Evolutionary conservation across 2,113 vertebrate species (phyloP), one percentile per base, ranked within the genome.

Genomic region (Collichthys lucidus): DNA sequence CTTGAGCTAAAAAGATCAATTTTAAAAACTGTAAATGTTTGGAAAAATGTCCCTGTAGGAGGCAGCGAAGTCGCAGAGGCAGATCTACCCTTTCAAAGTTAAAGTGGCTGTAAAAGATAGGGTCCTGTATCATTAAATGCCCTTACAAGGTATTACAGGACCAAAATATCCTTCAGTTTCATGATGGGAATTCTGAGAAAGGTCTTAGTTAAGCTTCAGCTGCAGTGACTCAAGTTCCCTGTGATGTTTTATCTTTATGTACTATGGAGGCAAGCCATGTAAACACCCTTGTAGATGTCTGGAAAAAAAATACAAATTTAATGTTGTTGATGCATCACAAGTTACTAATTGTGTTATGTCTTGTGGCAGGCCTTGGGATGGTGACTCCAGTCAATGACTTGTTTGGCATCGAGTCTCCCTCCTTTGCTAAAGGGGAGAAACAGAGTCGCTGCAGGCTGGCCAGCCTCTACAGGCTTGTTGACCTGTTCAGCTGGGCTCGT

Each of bases 401-500:
- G 83, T 96, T 95, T 66, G 96, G 96, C 64, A 79, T 94, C 47
- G 96, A 98, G 81, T 96, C 96, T 4, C 94, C 96, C 42, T 92
- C 94, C 0, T 97, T 97, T 77, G 94, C 95, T 63, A 98, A 98
- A 89, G 96, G 97, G 82, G 97, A 99, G 91, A 97, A 96, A 71
- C 96, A 94, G 74, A 96, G 93, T 68, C 98, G 98, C 57, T 99
- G 97, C 93, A 98, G 96, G 84, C 95, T 99, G 80, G 97, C 97
- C 74, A 96, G 96, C 85, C 95, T 98, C 67, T 97, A 98, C 84
- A 95, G 98, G 73, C 89, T 99, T 12, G 91, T 94, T 69, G 97
- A 99, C 89, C 95, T 98, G 82, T 98, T 98, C 79, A 96, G 96
- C 89, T 98, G 97, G 98, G 96, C 96, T 84, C 96, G 96, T 85